Percentiles rank a stretch among this genome's conserved stretches.
Evolutionary conservation across 2,888 invertebrate species (phyloP).

Genomic region (Cryptocephalus moraei): DNA sequence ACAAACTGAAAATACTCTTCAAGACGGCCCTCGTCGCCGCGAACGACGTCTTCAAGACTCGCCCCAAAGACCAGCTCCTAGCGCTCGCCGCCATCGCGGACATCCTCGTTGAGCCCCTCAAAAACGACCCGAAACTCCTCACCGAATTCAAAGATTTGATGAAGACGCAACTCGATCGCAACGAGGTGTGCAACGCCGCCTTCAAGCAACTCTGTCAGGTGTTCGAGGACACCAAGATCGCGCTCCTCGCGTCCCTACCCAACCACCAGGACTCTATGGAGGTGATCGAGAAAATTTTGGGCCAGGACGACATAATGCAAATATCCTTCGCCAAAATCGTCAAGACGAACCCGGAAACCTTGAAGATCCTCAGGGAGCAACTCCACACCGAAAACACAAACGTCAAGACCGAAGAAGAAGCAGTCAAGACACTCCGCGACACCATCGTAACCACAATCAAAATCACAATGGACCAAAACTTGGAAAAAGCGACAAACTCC

Average conservation of each 20-base stretch:
- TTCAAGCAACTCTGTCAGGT: conserved; percentile 39
- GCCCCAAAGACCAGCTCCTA: conserved; percentile 36
- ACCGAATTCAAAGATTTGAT: conserved; percentile 30
- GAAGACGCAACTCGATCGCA: conserved; percentile 31
- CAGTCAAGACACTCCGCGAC: conserved; percentile 54
- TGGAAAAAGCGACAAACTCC: conserved; percentile 44
- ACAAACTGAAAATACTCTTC: conserved; percentile 31
- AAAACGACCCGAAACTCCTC: conserved; percentile 25
- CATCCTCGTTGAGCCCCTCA: conserved; percentile 28
- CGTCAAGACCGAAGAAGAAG: conserved; percentile 53
- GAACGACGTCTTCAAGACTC: conserved; percentile 35
- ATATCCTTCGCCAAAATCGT: conserved; percentile 55
- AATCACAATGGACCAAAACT: conserved; percentile 46
- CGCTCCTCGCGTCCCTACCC: conserved; percentile 37
- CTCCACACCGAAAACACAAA: conserved; percentile 45
- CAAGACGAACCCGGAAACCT: conserved; percentile 47
- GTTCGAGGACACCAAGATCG: conserved; percentile 50
- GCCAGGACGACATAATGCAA: conserved; percentile 50
- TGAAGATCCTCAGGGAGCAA: conserved; percentile 49
- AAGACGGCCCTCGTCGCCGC: conserved; percentile 35
- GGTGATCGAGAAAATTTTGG: conserved; percentile 52
- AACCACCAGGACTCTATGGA: conserved; percentile 47
- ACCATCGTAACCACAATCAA: conserved; percentile 57
- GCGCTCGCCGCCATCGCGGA: conserved; percentile 32
- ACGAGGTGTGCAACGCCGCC: conserved; percentile 31